phyloP scores from a whole-genome alignment of 2,797 vertebrate genomes.

The Onychomys arenicola region DNA sequence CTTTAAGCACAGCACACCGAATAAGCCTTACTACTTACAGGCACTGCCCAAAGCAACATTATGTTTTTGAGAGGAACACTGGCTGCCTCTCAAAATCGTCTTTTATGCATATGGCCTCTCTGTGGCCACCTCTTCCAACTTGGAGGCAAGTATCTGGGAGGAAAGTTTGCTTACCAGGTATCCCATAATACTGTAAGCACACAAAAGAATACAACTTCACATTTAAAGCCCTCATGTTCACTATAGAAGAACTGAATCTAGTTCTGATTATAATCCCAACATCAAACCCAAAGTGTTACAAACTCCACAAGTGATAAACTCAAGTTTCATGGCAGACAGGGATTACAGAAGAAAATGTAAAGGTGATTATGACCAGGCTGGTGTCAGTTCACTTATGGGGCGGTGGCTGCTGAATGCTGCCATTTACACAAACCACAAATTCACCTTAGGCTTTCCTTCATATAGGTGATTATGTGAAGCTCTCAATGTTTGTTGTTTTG shows the following conservation, averaged over 20 bases:
- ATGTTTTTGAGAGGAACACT: not conserved
- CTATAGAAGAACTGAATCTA: conserved; percentile 38
- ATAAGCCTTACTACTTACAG: not conserved
- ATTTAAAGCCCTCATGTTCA: conserved; percentile 72
- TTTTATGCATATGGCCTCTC: not conserved
- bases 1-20: not conserved
- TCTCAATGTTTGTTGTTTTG: not conserved
- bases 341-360: not conserved
- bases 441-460: not conserved
- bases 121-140: conserved; percentile 37
- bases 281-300: conserved; percentile 53
- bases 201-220: conserved; percentile 65
- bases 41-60: conserved; percentile 30
- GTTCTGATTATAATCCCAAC: conserved; percentile 68
- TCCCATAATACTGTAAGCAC: conserved; percentile 61
- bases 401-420: not conserved
- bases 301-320: conserved; percentile 65
- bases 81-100: not conserved
- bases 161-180: conserved; percentile 66
- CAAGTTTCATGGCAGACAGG: conserved; percentile 55
- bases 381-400: not conserved
- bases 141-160: conserved; percentile 62
- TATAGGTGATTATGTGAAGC: not conserved
- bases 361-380: not conserved
- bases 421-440: conserved; percentile 8